These are phyloP conservation scores for Odontomyia ornata DNA, from an alignment of 2,888 invertebrate species.

Conservation along the genomic window DNA sequence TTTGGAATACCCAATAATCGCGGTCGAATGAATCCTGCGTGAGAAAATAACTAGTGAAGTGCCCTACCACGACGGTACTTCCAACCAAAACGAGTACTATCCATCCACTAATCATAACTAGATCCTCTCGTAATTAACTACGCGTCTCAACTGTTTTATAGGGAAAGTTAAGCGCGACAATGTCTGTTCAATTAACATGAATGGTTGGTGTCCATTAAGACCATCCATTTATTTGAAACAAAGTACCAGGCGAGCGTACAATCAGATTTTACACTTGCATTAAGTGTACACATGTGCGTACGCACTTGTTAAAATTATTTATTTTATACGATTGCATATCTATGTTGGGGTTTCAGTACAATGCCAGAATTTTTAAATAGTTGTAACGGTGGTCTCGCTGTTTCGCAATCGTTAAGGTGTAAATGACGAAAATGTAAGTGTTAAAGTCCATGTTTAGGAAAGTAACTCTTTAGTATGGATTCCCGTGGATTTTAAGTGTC, in stretches of 20 bases:
- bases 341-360: constrained; percentile 14
- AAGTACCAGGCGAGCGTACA: neutral
- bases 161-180: neutral
- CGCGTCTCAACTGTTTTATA: neutral
- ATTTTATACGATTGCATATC: constrained; percentile 12
- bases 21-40: neutral
- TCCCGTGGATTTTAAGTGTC: neutral
- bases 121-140: neutral
- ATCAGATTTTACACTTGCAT: neutral
- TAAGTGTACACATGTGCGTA: neutral
- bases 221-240: neutral
- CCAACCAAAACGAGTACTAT: neutral
- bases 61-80: neutral
- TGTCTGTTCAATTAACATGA: neutral
- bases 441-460: neutral
- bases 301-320: neutral
- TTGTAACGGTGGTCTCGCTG: neutral
- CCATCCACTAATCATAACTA: neutral
- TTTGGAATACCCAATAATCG: constrained; percentile 29
- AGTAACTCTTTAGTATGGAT: neutral
- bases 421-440: neutral
- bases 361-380: constrained; percentile 25
- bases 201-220: neutral
- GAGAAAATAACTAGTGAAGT: neutral
- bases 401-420: neutral